Percentiles rank a stretch among this genome's conserved stretches.
Conservation (phyloP, 2,113 vertebrate species). For the rabbit (Oryctolagus cuniculus) region mOryCun1.1 NC_091438.1:111446501-111447000, state of each 20-base stretch:
- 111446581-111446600: neutral
- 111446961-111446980: neutral
- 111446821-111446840: neutral
- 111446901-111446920: neutral
- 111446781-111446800: neutral
- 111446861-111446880: neutral
- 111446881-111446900: neutral
- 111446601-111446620: neutral
- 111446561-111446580: neutral
- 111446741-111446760: neutral
- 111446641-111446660: neutral
- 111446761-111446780: slow-evolving; percentile 4
- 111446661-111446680: neutral
- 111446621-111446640: neutral
- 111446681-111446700: neutral
- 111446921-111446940: neutral
- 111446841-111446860: neutral
- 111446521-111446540: slow-evolving; percentile 10
- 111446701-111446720: neutral
- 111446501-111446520: neutral
- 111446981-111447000: neutral
- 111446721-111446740: neutral
- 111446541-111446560: neutral
- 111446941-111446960: slow-evolving; percentile 8
- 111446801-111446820: neutral